Base-by-base conservation (phyloP, 2,113 vertebrate genomes). In the Aix galericulata region DNA sequence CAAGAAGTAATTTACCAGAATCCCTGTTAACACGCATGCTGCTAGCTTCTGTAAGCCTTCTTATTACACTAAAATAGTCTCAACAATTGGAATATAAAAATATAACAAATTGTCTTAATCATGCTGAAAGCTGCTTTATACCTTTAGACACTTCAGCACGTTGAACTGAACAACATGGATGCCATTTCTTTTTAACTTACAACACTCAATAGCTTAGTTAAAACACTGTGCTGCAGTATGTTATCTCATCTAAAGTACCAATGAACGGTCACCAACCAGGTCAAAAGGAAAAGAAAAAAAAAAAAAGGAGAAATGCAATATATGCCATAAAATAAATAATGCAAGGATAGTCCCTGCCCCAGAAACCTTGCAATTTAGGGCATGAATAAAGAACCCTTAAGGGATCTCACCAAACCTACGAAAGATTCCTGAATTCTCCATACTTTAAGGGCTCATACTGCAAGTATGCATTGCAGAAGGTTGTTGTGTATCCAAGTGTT, bases 281-380 rank as follows among this genome's bases (percentile, higher is more conserved):
- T 64, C 62, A 40, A 76, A n/a, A 60, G n/a, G 26, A 74, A 66
- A 88, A 46, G 44, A 87, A 69, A 66, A 67, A 62, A 32, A 69
- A 9, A 55, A 14, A 31, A 62, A 12, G 22, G 8, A n/a, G 38
- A 27, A 58, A 36, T 72, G 26, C n/a, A 81, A 83, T 58, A 94
- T 88, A 86, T 66, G 76, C 74, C 20, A 72, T 73, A 75, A 86
- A 69, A 96, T 92, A 96, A 96, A 95, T 85, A 96, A 96, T 68
- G 86, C 64, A 94, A 84, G 50, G 46, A 95, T 48, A 93, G 60
- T 44, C 83, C 73, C 69, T 97, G 95, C 17, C 90, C 94, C 92
- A 97, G 95, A 95, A 95, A 96, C 83, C 92, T 84, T 59, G 55
- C 77, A 94, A 95, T 96, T 95, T 84, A 96, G 95, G 93, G 76